These are phyloP conservation scores for Nycticebus coucang DNA, from an alignment of 2,113 vertebrate species.

Conservation along the genomic window DNA sequence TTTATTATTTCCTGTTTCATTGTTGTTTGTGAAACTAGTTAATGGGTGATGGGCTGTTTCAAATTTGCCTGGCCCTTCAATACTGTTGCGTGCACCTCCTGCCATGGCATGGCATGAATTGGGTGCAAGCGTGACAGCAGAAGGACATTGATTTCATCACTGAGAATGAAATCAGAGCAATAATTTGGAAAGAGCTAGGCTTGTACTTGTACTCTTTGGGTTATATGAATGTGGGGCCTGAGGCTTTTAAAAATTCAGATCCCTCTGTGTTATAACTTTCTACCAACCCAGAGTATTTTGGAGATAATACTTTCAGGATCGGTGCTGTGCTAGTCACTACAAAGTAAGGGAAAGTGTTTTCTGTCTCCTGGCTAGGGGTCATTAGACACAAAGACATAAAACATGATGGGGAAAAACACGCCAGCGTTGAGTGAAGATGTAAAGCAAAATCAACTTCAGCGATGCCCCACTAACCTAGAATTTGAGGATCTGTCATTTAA, in stretches of 20 bases:
- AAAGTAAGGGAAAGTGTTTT: neutral
- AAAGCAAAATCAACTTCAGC: neutral
- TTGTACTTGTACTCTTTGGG: neutral
- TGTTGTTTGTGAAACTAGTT: slow-evolving; percentile 83
- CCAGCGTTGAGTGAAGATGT: neutral
- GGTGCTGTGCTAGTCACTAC: too few species aligned
- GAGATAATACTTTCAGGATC: neutral
- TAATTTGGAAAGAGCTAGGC: neutral
- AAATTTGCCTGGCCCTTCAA: slow-evolving; percentile 70
- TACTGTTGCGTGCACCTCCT: slow-evolving; percentile 57
- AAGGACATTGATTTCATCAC: neutral
- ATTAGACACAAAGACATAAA: neutral
- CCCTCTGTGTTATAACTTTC: neutral
- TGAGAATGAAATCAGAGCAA: slow-evolving; percentile 7
- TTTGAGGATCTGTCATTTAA: neutral
- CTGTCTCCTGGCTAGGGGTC: neutral
- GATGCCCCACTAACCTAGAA: neutral
- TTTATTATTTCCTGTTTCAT: slow-evolving; percentile 84
- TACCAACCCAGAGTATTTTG: neutral
- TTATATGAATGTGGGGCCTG: neutral
- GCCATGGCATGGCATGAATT: slow-evolving; percentile 53
- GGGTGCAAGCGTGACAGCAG: slow-evolving; percentile 56
- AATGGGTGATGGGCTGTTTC: slow-evolving; percentile 77
- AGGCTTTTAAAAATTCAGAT: neutral
- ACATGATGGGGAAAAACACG: neutral